These are phyloP conservation scores for Ametastegia equiseti DNA, from an alignment of 2,888 invertebrate genomes.

Conservation along the genomic window DNA sequence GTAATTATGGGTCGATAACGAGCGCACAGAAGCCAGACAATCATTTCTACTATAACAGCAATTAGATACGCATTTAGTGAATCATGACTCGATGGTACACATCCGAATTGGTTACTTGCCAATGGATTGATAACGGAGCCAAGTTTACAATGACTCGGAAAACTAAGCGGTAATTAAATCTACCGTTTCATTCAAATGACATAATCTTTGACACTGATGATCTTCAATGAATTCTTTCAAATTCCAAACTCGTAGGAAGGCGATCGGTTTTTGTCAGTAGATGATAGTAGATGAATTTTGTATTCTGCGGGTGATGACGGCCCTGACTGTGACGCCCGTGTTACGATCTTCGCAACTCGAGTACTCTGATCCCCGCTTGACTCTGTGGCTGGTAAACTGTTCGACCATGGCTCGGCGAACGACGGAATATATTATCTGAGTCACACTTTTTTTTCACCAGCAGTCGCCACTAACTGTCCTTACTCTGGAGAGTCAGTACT, in stretches of 20 bases:
- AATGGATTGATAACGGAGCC: background rate
- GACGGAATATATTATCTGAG: conserved; percentile 46
- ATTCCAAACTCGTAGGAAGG: background rate
- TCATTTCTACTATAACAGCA: background rate
- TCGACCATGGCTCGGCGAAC: conserved; percentile 29
- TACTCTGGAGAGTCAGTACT: conserved; percentile 17
- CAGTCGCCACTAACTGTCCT: conserved; percentile 5
- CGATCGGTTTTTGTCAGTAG: background rate
- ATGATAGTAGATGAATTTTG: background rate
- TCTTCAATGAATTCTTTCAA: background rate
- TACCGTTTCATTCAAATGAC: background rate
- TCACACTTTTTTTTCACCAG: conserved; percentile 34
- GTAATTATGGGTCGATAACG: background rate
- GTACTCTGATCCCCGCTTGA: background rate
- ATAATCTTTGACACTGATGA: too few relatives aligned
- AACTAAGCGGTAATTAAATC: background rate
- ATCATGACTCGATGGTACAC: background rate
- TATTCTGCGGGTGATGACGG: background rate
- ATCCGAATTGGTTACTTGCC: background rate
- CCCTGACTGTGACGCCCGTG: conserved; percentile 11
- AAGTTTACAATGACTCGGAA: conserved; percentile 18
- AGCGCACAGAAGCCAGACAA: background rate
- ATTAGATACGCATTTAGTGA: background rate
- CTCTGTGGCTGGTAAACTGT: conserved; percentile 7
- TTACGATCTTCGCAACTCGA: conserved; percentile 17